phyloP scores from a whole-genome alignment of 2,888 invertebrate genomes.

The Tromatobia lineatoria region DNA sequence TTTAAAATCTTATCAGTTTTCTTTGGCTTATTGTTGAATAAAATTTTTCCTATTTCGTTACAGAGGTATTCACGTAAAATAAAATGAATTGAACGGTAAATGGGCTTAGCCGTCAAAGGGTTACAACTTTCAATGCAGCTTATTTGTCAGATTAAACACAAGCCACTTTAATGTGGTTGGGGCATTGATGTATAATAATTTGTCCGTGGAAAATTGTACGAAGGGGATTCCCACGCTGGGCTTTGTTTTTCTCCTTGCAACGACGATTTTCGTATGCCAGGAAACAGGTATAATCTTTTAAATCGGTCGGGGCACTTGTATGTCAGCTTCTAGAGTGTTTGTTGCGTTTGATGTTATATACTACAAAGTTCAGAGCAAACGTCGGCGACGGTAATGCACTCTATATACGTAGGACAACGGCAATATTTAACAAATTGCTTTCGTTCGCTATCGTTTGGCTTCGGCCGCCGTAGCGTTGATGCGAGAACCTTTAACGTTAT shows the following conservation, averaged over 20 bases:
- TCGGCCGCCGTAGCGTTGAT: slow-evolving; percentile 68
- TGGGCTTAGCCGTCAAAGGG: not conserved
- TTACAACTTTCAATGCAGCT: not conserved
- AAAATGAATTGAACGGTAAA: not conserved
- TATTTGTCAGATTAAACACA: slow-evolving; percentile 16
- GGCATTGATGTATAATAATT: slow-evolving; percentile 31
- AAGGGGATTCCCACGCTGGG: slow-evolving; percentile 58
- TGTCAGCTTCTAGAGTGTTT: slow-evolving; percentile 63
- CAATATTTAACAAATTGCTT: slow-evolving; percentile 84
- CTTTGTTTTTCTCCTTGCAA: slow-evolving; percentile 22
- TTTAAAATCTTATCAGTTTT: too few relatives aligned
- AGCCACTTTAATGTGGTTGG: slow-evolving; percentile 6
- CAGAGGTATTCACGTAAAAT: too few relatives aligned
- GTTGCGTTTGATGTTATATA: slow-evolving; percentile 63
- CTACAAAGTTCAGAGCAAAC: slow-evolving; percentile 38
- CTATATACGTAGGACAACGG: slow-evolving; percentile 70
- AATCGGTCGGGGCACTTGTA: slow-evolving; percentile 64
- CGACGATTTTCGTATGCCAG: slow-evolving; percentile 42
- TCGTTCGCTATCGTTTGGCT: slow-evolving; percentile 77
- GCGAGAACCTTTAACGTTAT: slow-evolving; percentile 37
- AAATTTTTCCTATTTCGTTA: too few relatives aligned
- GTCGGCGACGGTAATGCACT: slow-evolving; percentile 17
- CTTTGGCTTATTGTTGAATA: too few relatives aligned
- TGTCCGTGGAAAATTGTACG: not conserved
- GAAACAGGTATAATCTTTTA: slow-evolving; percentile 67